A percentile compares a stretch with the other conserved stretches of the same genome.
These are phyloP conservation scores for Conops quadrifasciatus DNA, from an alignment of 2,888 invertebrate genomes.

Conservation along the genomic window DNA sequence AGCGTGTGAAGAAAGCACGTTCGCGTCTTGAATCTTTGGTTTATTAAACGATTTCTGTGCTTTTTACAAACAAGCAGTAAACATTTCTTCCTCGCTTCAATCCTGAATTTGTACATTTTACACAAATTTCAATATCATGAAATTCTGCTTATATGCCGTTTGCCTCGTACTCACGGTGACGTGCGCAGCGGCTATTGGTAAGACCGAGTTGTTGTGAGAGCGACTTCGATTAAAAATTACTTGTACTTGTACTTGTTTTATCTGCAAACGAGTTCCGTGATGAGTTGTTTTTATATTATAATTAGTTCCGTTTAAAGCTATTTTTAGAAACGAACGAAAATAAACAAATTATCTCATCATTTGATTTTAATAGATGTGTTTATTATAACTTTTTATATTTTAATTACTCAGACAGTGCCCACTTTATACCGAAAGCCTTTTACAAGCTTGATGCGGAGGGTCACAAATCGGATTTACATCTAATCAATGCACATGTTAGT, in stretches of 20 bases:
- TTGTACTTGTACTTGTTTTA: no score
- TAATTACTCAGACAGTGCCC: slow-evolving; percentile 51
- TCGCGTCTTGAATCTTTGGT: slow-evolving; percentile 56
- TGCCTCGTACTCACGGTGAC: slow-evolving; percentile 45
- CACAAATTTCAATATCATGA: slow-evolving; percentile 48
- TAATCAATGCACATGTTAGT: slow-evolving; percentile 55
- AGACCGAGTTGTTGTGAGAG: slow-evolving; percentile 37
- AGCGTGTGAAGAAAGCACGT: slow-evolving; percentile 41
- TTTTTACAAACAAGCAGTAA: slow-evolving; percentile 7
- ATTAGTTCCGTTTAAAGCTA: slow-evolving; percentile 36
- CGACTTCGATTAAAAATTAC: slow-evolving; percentile 1
- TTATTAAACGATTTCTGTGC: slow-evolving; percentile 8
- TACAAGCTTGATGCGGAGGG: slow-evolving; percentile 58
- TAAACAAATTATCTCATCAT: background rate
- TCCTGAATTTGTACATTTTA: slow-evolving; percentile 30
- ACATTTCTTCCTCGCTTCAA: slow-evolving; percentile 23
- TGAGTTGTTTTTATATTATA: background rate
- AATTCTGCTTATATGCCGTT: slow-evolving; percentile 49
- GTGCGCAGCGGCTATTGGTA: slow-evolving; percentile 51
- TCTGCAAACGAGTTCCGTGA: no score
- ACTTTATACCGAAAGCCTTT: slow-evolving; percentile 58
- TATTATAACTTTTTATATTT: slow-evolving; percentile 3
- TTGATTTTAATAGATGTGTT: background rate
- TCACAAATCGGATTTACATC: slow-evolving; percentile 55
- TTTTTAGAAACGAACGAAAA: slow-evolving; percentile 4